Evolutionary conservation across 2,113 vertebrate genomes (phyloP).

Genomic region (Tupaia tana): DNA sequence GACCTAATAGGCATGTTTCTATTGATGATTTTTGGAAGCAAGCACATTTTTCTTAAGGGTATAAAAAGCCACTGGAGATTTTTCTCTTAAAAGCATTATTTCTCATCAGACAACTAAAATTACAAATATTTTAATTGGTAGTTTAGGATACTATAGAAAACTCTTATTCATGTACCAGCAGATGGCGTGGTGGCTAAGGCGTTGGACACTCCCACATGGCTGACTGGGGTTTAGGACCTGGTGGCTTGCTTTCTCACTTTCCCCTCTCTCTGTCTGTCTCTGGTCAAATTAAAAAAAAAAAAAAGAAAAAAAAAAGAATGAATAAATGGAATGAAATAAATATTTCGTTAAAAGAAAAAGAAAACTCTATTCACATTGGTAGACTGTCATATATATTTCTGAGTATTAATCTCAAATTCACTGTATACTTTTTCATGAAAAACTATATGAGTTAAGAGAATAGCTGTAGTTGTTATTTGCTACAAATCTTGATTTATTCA

Average conservation of each 20-base stretch:
- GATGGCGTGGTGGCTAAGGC: too few relatives aligned
- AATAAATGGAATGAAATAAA: too few relatives aligned
- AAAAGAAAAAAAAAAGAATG: too few relatives aligned
- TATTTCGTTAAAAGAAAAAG: too few relatives aligned
- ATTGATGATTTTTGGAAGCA: conserved; percentile 38
- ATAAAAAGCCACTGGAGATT: background rate
- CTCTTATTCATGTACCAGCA: too few relatives aligned
- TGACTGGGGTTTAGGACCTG: too few relatives aligned
- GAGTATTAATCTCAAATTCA: conserved; percentile 47
- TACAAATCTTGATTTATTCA: conserved; percentile 62
- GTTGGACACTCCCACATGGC: too few relatives aligned
- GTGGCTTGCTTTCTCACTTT: too few relatives aligned
- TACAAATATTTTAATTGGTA: conserved; percentile 20
- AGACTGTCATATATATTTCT: conserved; percentile 45
- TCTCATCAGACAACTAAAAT: conserved; percentile 33
- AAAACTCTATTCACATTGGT: background rate
- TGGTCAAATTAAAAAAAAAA: too few relatives aligned
- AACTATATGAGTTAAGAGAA: conserved; percentile 37
- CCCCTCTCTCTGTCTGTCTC: too few relatives aligned
- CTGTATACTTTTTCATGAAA: conserved; percentile 40
- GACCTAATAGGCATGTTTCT: background rate
- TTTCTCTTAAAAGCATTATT: background rate
- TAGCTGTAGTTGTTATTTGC: background rate
- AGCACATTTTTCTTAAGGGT: conserved; percentile 10
- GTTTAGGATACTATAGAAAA: conserved; percentile 28